Conservation (phyloP, 2,888 invertebrate species). For the Agelastica alni region DNA sequence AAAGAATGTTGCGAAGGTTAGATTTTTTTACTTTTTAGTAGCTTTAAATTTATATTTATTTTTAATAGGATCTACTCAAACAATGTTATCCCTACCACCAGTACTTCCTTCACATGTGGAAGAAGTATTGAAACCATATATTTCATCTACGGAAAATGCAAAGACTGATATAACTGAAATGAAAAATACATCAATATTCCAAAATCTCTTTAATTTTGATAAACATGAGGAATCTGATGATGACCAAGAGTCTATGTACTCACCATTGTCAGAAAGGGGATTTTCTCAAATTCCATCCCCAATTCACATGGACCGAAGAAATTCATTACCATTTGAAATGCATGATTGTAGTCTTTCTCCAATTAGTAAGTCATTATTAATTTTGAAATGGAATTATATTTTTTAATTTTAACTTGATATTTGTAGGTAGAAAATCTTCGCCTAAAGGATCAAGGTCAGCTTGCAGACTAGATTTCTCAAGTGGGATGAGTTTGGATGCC, state of each 20-base stretch:
- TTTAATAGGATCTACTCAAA: slow-evolving; percentile 70
- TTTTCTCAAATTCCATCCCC: slow-evolving; percentile 44
- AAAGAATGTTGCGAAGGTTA: slow-evolving; percentile 34
- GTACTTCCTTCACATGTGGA: slow-evolving; percentile 66
- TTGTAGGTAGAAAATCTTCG: slow-evolving; percentile 26
- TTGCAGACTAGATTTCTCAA: slow-evolving; percentile 54
- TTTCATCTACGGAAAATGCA: slow-evolving; percentile 59
- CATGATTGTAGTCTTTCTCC: slow-evolving; percentile 47
- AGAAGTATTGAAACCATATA: slow-evolving; percentile 66
- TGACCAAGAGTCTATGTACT: slow-evolving; percentile 14
- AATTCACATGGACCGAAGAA: slow-evolving; percentile 35
- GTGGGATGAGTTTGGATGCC: slow-evolving; percentile 38
- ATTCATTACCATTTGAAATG: slow-evolving; percentile 33
- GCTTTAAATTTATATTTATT: not conserved
- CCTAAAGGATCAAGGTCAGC: slow-evolving; percentile 56
- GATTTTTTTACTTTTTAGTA: not conserved
- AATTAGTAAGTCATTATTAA: slow-evolving; percentile 25
- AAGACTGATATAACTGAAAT: slow-evolving; percentile 19
- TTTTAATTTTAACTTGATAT: not conserved
- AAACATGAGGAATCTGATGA: slow-evolving; percentile 24
- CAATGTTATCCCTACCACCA: slow-evolving; percentile 67
- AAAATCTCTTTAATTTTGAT: slow-evolving; percentile 50
- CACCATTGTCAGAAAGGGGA: slow-evolving; percentile 33
- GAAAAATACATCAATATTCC: slow-evolving; percentile 45
- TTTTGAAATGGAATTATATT: not conserved